Percentiles rank a stretch among this genome's conserved stretches.
Conservation (phyloP, 2,888 invertebrate genomes). For the Agriopis leucophaearia region DNA sequence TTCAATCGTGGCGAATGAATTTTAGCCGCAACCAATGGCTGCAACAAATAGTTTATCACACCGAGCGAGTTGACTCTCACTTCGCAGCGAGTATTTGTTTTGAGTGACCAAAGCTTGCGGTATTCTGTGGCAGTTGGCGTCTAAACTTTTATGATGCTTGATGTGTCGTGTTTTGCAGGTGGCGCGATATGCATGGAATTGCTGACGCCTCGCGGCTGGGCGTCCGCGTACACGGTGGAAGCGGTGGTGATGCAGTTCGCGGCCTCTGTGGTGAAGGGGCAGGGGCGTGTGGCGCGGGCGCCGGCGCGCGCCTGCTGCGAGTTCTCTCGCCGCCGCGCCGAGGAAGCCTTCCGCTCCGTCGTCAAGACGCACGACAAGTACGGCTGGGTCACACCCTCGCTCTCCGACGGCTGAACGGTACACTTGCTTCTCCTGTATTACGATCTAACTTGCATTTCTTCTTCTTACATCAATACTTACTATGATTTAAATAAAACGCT, state of each 20-base stretch:
- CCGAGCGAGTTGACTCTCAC: too few species aligned
- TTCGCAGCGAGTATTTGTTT: too few species aligned
- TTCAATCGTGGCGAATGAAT: too few species aligned
- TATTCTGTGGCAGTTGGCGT: too few species aligned
- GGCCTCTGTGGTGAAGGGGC: slow-evolving; percentile 95
- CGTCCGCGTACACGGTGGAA: slow-evolving; percentile 94
- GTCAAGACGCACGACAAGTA: slow-evolving; percentile 97
- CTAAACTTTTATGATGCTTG: not conserved
- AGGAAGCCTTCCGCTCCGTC: slow-evolving; percentile 94
- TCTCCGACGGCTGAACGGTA: slow-evolving; percentile 92
- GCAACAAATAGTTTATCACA: too few species aligned
- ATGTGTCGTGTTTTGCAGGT: slow-evolving; percentile 66
- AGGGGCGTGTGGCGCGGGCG: slow-evolving; percentile 93
- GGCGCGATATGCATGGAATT: slow-evolving; percentile 96
- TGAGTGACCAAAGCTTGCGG: too few species aligned
- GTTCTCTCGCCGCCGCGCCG: slow-evolving; percentile 92
- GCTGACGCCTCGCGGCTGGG: slow-evolving; percentile 95
- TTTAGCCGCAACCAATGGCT: too few species aligned
- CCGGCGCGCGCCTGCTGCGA: slow-evolving; percentile 92
- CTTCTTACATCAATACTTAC: too few species aligned
- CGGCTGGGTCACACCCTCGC: slow-evolving; percentile 95
- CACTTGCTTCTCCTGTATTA: not conserved
- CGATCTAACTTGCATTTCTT: too few species aligned
- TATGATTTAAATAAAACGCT: too few species aligned
- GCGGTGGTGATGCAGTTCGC: slow-evolving; percentile 96